phyloP scores from a whole-genome alignment of 2,797 vertebrate species.

The Labeo calbasu region DNA sequence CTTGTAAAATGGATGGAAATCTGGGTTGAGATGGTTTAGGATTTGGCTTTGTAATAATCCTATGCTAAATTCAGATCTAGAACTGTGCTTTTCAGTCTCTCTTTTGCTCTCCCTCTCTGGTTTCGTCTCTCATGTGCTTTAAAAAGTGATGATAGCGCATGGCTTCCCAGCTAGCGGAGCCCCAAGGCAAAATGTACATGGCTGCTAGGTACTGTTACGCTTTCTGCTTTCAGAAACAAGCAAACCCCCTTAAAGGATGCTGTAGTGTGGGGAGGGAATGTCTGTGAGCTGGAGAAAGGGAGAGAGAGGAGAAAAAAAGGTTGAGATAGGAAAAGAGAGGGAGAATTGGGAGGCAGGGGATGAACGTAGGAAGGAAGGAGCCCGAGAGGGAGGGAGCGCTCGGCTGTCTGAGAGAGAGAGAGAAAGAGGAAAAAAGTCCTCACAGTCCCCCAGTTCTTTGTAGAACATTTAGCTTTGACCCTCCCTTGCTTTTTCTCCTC shows the following conservation, averaged over 20 bases:
- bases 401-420: constrained; percentile 50
- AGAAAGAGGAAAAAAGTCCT: constrained; percentile 72
- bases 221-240: constrained; percentile 77
- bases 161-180: constrained; percentile 77
- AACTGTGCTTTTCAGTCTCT: constrained; percentile 63
- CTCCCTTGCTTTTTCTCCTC: constrained; percentile 89
- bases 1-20: constrained; percentile 65
- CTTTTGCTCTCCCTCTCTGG: constrained; percentile 22
- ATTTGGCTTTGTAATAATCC: constrained; percentile 77
- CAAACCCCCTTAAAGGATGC: constrained; percentile 83
- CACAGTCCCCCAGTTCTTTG: constrained; percentile 89
- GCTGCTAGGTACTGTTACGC: constrained; percentile 75
- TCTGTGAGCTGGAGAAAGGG: constrained; percentile 74
- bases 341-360: constrained; percentile 61
- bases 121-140: constrained; percentile 64
- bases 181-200: constrained; percentile 80
- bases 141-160: constrained; percentile 78
- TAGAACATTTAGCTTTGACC: constrained; percentile 94
- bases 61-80: constrained; percentile 82
- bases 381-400: constrained; percentile 50
- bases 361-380: constrained; percentile 61
- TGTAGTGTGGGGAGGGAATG: constrained; percentile 79
- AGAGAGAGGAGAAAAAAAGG: constrained; percentile 59
- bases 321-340: constrained; percentile 56
- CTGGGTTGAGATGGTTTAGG: constrained; percentile 72